Evolutionary conservation across 92 coral and sea anemone genomes (phyloP), one percentile per base, ranked within the genome.

Genomic region (Zoanthus sociatus): DNA sequence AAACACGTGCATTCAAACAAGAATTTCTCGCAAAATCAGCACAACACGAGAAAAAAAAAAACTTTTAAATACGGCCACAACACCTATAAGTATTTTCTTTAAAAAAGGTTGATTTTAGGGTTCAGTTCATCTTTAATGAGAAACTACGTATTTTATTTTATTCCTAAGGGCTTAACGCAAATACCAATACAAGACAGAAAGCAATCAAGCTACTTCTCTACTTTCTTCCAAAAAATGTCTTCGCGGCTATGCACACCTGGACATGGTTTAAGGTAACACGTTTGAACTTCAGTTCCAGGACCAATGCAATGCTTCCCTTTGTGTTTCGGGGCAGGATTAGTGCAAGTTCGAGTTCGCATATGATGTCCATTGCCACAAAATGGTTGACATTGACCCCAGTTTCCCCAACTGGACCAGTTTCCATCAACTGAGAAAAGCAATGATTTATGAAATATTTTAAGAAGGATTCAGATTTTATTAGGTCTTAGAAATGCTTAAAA

Each of bases 291-390:
- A 42, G 56, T 50, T 21, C 63, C 18, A 13, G 32, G 63, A 6
- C 75, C 85, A 11, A 21, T 26, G 26, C 85, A 81, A 30, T 64
- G 54, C 7, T 51, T 66, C 21, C 85, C 85, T 81, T 70, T 46
- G 85, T 81, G 75, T 31, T 71, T 71, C 13, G 85, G 85, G 10
- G 63, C 75, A 50, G 85, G 85, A 20, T 81, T 81, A 2, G 85
- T 81, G 7, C 76, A 81, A 21, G 21, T 20, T 81, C 85, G 85
- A 48, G 0, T 18, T 53, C 85, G 74, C 31, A 50, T 13, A 16
- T 75, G 85, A 46, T 81, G 85, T 7, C 85, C 85, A 18, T 81
- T 68, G 5, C 85, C 85, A 21, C 85, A 81, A 21, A 33, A 66
- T n/a, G 85, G 85, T 12, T 20, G 2, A 7, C 85, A 81, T 10